These are phyloP conservation scores for Dreissena polymorpha DNA, from an alignment of 1,140 invertebrate genomes.

Conservation along the genomic window DNA sequence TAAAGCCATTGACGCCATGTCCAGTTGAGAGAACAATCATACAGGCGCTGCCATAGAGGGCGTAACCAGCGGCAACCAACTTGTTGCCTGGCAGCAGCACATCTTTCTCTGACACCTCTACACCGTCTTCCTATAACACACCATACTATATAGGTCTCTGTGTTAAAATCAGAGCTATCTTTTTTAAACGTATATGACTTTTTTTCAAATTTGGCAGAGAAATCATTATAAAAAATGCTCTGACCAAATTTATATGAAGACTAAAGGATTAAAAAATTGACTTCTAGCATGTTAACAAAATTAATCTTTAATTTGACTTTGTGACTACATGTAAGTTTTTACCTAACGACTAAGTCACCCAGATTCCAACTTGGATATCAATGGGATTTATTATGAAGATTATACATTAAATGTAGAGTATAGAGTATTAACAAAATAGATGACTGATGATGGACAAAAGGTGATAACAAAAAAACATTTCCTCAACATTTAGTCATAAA, in stretches of 20 bases:
- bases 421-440: too few relatives aligned
- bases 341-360: too few relatives aligned
- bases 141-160: neutral
- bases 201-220: neutral
- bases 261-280: too few relatives aligned
- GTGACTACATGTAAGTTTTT: too few relatives aligned
- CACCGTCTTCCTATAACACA: conserved; percentile 60
- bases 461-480: too few relatives aligned
- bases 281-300: too few relatives aligned
- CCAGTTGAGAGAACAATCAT: conserved; percentile 95
- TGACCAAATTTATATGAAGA: neutral
- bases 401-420: neutral
- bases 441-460: too few relatives aligned
- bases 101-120: conserved; percentile 84
- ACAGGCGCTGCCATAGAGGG: conserved; percentile 97
- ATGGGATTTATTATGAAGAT: neutral
- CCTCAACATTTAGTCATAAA: too few relatives aligned
- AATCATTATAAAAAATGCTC: neutral
- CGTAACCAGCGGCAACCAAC: conserved; percentile 97
- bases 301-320: too few relatives aligned
- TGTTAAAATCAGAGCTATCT: neutral
- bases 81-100: conserved; percentile 91
- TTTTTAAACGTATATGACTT: neutral
- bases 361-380: too few relatives aligned
- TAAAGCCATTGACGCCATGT: conserved; percentile 96